Evolutionary conservation across 2,888 invertebrate genomes (phyloP).

Genomic region (Maniola hyperantus): DNA sequence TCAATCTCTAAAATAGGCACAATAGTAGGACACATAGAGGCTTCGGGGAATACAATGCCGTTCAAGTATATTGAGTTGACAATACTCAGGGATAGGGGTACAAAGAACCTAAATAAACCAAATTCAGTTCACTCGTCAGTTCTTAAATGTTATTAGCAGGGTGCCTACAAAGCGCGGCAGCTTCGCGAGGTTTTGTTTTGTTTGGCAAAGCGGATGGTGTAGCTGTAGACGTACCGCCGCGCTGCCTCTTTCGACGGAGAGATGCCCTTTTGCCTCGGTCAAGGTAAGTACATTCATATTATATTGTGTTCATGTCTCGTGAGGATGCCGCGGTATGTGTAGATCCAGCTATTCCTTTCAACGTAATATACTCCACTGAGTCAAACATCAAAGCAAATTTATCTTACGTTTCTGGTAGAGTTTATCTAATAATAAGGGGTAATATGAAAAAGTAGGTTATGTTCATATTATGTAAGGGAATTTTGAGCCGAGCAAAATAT

Average conservation of each 20-base stretch:
- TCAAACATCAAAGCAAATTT: constrained; percentile 33
- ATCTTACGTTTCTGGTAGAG: constrained; percentile 25
- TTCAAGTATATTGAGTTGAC: constrained; percentile 47
- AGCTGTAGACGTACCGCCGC: neutral
- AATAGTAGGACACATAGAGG: constrained; percentile 1
- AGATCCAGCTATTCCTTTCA: constrained; percentile 12
- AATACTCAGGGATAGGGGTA: constrained; percentile 39
- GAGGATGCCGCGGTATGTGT: neutral
- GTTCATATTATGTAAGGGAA: neutral
- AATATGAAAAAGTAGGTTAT: constrained; percentile 3
- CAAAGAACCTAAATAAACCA: constrained; percentile 50
- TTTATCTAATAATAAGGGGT: constrained; percentile 17
- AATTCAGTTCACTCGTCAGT: constrained; percentile 26
- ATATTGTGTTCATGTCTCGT: too few species aligned
- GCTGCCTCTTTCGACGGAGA: neutral
- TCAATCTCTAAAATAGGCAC: constrained; percentile 26
- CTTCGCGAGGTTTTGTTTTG: neutral
- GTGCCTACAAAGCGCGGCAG: neutral
- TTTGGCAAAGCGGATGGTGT: neutral
- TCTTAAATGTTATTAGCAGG: constrained; percentile 27
- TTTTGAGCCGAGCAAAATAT: neutral
- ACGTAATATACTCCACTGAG: constrained; percentile 28
- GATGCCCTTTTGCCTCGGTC: neutral
- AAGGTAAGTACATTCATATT: neutral
- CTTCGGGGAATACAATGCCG: constrained; percentile 33